These are phyloP conservation scores for Gonocerus acuteangulatus DNA, from an alignment of 2,888 invertebrate genomes.

Conservation along the genomic window DNA sequence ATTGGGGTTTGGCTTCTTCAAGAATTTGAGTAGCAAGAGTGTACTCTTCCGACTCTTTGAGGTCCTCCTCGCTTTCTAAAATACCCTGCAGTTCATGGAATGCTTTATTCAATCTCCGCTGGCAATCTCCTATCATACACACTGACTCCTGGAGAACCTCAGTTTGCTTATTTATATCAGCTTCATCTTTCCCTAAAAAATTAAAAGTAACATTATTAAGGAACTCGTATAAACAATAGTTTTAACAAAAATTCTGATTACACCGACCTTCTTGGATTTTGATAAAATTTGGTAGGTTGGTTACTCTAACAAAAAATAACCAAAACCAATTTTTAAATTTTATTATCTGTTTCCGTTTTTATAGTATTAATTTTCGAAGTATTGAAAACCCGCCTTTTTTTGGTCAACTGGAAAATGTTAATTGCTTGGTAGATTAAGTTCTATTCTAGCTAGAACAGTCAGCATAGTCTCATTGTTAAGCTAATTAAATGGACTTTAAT, in stretches of 20 bases:
- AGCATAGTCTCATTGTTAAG: no score
- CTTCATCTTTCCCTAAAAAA: constrained; percentile 60
- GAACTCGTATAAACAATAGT: background rate
- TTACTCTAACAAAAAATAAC: no score
- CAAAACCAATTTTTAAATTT: background rate
- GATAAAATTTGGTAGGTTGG: no score
- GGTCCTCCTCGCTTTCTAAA: constrained; percentile 65
- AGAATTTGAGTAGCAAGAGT: constrained; percentile 58
- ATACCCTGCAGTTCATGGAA: constrained; percentile 65
- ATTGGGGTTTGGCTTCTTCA: constrained; percentile 45
- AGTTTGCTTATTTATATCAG: constrained; percentile 72
- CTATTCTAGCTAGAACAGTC: no score
- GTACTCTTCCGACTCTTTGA: constrained; percentile 67
- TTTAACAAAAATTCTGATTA: background rate
- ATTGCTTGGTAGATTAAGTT: no score
- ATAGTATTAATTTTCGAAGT: no score
- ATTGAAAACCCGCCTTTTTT: no score
- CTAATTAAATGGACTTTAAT: no score
- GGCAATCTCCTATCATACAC: constrained; percentile 90
- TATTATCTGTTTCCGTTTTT: background rate
- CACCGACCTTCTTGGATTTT: no score
- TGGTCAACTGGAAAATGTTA: no score
- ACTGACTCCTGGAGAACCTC: constrained; percentile 81
- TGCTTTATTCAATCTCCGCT: constrained; percentile 67
- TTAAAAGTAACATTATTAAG: background rate